Base-by-base conservation (phyloP, 2,888 invertebrate genomes). In the Xanthorhoe spadicearia region DNA sequence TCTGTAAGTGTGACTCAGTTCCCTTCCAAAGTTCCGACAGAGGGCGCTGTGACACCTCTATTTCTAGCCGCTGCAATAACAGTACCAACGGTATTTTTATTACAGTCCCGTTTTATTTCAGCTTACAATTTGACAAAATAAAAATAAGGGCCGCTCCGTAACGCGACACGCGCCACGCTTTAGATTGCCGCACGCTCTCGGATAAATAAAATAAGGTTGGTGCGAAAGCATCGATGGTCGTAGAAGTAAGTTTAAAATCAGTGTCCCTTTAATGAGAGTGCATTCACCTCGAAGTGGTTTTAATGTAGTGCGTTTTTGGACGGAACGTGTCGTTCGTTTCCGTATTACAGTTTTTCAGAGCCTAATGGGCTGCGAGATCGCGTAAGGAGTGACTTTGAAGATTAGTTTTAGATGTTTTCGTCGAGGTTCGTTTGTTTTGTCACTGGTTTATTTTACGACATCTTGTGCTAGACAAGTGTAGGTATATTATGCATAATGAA, bases 121-220 rank as follows among this genome's bases (percentile, higher is more conserved):
- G 92, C 72, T 85, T 92, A 92, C 92, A 90, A 92, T 92, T 92
- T 92, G 90, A 92, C 92, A 91, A 92, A 92, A 92, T 90, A 90
- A 89, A 92, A 92, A 91, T 91, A 91, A 87, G 88, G 89, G 87
- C 87, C 81, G 73, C 76, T 73, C 77, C 78, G 83, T 84, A 83
- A 83, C 81, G 84, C 82, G 86, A 86, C 87, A 86, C 82, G 77
- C 71, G 73, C 79, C 19, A 19, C 17, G 61, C 64, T 57, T 18
- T 61, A 53, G 64, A 64, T 61, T 23, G 64, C 64, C 13, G 64
- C 32, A 5, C 35, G 7, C 7, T 10, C 7, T 19, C 28, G 17
- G 13, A 19, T n/a, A 3, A 13, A n/a, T 19, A 7, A 5, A 17
- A 2, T 35, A 8, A 9, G 19, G 10, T 3, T 4, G 6, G 63